Evolutionary conservation across 2,113 vertebrate genomes (phyloP), one percentile per base, ranked within the genome.

Genomic region (Alouatta palliata): DNA sequence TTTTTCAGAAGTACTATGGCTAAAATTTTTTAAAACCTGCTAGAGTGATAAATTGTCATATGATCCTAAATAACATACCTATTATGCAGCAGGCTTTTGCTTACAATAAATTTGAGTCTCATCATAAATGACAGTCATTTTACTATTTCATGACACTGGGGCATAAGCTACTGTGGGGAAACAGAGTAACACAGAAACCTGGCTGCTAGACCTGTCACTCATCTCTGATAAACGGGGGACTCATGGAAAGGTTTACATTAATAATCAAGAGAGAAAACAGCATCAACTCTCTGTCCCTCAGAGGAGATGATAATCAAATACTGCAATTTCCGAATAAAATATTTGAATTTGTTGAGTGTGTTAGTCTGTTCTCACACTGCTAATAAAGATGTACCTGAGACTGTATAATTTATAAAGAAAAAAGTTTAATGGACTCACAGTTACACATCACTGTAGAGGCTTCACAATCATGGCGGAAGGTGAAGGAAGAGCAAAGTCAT

Each of bases 271-370:
- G 83, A n/a, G 68, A 25, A 97, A 97, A 87, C 64, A 47, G 8
- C 54, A 93, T 95, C 82, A 80, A 76, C 90, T 87, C 76, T 73
- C 79, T 93, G 77, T 89, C 32, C 30, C 47, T 83, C n/a, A 40
- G 19, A 95, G 90, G 75, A 97, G 83, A 93, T 81, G 87, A 94
- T 87, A 96, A 68, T 89, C 82, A 97, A 90, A 96, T 93, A 58
- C 30, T 92, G 85, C 40, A 71, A 85, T 64, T 92, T 94, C 30
- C 37, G 93, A 43, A 45, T 77, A 95, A 61, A 81, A 97, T 52
- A 61, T 58, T 85, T 91, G 80, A 84, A 89, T 77, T 68, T 83
- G 52, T 3, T 68, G 12, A 35, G 13, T 19, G 32, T 30, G 27
- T 64, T 64, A 30, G 61, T 64, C 27, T 64, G 27, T 64, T 64